Base-by-base conservation (phyloP, 1,140 invertebrate species). In the Hermatobates lingyangjiaoensis region DNA sequence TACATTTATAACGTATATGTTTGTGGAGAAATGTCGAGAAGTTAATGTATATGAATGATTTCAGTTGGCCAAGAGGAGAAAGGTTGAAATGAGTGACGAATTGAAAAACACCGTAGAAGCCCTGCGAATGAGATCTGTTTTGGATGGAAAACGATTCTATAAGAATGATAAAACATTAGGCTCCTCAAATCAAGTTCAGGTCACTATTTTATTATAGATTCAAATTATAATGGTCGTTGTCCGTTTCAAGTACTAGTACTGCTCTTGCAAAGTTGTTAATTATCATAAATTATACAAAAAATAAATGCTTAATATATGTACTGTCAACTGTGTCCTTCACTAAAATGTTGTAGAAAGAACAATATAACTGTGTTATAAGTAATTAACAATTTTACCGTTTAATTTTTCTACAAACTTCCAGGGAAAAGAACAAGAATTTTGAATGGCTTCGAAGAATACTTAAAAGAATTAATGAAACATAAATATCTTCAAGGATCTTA, bases 81-180 rank as follows among this genome's bases (percentile, higher is more conserved):
- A 28, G 15, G 14, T 15, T 2, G 71, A 76, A 48, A 96, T 95
- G 55, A 93, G 86, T 0, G 80, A 89, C 23, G 88, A 95, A 64
- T 63, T 82, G 3, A 82, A 82, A 62, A 81, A 82, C 61, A 90
- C 96, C 65, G 69, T 97, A 4, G 75, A 87, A 68, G 66, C 94
- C 3, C 64, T 98, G 1, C 80, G 87, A 67, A 93, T 96, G 89
- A 76, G 93, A 62, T 82, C 83, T n/a, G 83, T 77, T 3, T 68
- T 96, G 2, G 83, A 97, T 71, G 82, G 87, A 0, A 94, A 93
- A 66, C 78, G 78, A 49, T 95, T 95, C 62, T 96, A 94, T 66
- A 95, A 94, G 64, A 85, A 86, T 57, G 91, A 88, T 65, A 87
- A 92, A 63, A 71, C 82, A 30, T 81, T 86, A 68, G 76, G 74